phyloP scores from a whole-genome alignment of 1,140 invertebrate genomes.

The Zaprionus camerounensis region DNA sequence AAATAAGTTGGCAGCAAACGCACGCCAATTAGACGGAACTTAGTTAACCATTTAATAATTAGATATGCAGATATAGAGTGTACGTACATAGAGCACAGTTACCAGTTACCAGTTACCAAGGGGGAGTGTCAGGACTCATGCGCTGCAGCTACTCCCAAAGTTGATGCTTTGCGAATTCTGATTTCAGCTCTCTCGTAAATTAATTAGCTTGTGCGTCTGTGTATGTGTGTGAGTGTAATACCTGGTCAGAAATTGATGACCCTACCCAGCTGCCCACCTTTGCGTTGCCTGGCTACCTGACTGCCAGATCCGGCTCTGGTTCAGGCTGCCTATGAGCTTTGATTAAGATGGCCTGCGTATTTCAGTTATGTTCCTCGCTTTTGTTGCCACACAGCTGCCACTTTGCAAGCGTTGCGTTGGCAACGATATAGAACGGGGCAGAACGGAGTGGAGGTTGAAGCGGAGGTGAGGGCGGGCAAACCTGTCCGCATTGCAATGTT shows the following conservation, averaged over 20 bases:
- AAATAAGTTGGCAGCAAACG: constrained; percentile 2
- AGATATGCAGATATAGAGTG: constrained; percentile 4
- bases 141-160: background rate
- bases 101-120: background rate
- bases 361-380: constrained; percentile 4
- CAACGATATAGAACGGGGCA: background rate
- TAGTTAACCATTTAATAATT: constrained; percentile 12
- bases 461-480: too few relatives aligned
- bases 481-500: constrained; percentile 17
- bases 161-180: background rate
- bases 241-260: constrained; percentile 2
- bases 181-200: constrained; percentile 5
- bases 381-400: constrained; percentile 6
- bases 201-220: background rate
- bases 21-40: constrained; percentile 9
- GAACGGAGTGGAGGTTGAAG: background rate
- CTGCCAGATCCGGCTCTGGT: constrained; percentile 1
- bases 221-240: background rate
- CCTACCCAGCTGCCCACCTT: background rate
- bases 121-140: background rate
- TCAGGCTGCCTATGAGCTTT: constrained; percentile 4
- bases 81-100: background rate
- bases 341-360: constrained; percentile 6
- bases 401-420: background rate
- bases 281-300: background rate